Percentiles rank a stretch among this genome's conserved stretches.
These are phyloP conservation scores for Rhynchonycteris naso DNA, from an alignment of 2,797 vertebrate genomes.

Conservation along the genomic window DNA sequence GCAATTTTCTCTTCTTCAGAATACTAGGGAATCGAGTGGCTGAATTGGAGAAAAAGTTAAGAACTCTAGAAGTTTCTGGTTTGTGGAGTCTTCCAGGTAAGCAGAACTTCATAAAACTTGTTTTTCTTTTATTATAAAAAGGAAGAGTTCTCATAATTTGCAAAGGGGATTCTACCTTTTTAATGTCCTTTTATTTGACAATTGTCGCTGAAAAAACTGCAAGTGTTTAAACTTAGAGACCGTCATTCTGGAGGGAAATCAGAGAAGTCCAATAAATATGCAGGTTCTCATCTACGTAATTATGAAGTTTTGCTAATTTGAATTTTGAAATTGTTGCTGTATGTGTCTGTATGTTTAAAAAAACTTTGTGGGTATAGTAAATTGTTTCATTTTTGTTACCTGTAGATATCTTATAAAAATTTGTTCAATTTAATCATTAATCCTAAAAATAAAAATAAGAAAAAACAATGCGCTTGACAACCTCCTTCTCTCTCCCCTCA, in stretches of 20 bases:
- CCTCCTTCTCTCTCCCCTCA: background rate
- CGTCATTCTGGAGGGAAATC: background rate
- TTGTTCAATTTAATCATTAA: constrained; percentile 45
- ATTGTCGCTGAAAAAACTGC: background rate
- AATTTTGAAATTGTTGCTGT: constrained; percentile 22
- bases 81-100: constrained; percentile 98
- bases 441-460: constrained; percentile 48
- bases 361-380: background rate
- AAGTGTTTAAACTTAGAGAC: constrained; percentile 41
- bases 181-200: constrained; percentile 29
- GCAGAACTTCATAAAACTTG: constrained; percentile 62
- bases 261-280: constrained; percentile 27
- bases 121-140: background rate
- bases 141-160: background rate
- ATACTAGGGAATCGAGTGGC: constrained; percentile 96
- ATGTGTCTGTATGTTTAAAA: background rate
- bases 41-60: constrained; percentile 97
- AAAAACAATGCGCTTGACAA: background rate
- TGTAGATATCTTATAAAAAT: constrained; percentile 32
- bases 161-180: background rate
- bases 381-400: constrained; percentile 51
- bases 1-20: constrained; percentile 82
- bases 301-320: background rate
- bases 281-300: background rate
- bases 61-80: constrained; percentile 96